phyloP scores from a whole-genome alignment of 2,888 invertebrate genomes.

The Folsomia candida region DNA sequence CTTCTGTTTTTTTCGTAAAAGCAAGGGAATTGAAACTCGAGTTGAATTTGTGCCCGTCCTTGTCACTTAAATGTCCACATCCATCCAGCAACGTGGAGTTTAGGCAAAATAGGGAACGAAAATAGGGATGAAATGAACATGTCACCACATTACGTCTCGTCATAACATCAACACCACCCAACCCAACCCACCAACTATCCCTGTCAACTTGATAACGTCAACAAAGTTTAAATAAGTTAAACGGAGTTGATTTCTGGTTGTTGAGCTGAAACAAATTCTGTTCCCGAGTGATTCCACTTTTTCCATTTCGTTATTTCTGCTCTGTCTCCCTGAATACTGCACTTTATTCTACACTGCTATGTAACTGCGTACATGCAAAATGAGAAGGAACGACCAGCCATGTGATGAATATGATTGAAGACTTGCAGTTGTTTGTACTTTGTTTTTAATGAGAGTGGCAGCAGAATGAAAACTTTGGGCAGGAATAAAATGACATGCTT shows the following conservation, averaged over 20 bases:
- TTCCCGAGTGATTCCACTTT: not conserved
- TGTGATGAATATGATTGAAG: not conserved
- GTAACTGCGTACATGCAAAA: no score
- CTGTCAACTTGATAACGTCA: not conserved
- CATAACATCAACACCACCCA: not conserved
- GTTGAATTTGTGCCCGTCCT: no score
- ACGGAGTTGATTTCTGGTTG: not conserved
- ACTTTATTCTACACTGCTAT: no score
- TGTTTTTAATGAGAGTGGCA: not conserved
- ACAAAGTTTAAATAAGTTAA: not conserved
- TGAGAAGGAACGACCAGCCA: not conserved
- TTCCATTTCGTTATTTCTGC: not conserved
- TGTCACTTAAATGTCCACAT: no score
- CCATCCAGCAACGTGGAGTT: no score
- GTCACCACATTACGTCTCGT: not conserved
- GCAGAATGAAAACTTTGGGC: not conserved
- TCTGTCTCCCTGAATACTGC: no score
- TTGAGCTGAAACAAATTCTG: not conserved
- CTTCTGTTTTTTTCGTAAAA: no score
- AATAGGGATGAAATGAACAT: not conserved
- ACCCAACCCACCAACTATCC: not conserved
- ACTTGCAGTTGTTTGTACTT: not conserved
- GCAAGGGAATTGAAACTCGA: no score
- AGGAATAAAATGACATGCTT: not conserved
- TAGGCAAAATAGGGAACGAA: no score